These are phyloP conservation scores for Mastomys natalensis DNA, from an alignment of 2,113 vertebrate species.

Conservation along the genomic window DNA sequence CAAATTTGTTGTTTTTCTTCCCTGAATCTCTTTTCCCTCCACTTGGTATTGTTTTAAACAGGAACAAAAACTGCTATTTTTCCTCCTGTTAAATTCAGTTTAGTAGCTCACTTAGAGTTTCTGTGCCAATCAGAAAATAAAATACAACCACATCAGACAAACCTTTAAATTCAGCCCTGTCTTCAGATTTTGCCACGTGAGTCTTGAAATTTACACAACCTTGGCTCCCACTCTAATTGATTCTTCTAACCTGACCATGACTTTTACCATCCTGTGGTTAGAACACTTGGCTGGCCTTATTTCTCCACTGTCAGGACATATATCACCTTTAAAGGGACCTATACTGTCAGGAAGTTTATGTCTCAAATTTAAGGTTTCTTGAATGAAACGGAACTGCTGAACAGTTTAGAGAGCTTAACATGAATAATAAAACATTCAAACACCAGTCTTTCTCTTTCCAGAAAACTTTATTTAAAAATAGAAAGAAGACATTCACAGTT, in stretches of 20 bases:
- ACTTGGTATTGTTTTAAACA: constrained; percentile 77
- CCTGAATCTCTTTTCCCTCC: neutral
- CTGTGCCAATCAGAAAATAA: constrained; percentile 84
- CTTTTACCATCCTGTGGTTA: constrained; percentile 79
- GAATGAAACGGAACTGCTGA: constrained; percentile 71
- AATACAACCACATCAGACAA: constrained; percentile 79
- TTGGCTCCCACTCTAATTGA: constrained; percentile 85
- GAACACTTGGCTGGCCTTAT: constrained; percentile 71
- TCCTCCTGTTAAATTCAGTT: constrained; percentile 66
- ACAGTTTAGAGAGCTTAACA: constrained; percentile 59
- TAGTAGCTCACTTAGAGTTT: constrained; percentile 82
- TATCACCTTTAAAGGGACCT: constrained; percentile 77
- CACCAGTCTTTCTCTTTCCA: neutral
- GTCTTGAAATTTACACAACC: constrained; percentile 87
- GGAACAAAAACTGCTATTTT: constrained; percentile 63
- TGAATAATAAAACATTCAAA: constrained; percentile 67
- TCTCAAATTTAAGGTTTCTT: constrained; percentile 80
- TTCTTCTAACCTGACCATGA: constrained; percentile 85
- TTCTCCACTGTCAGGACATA: constrained; percentile 72
- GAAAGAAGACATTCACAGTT: constrained; percentile 48
- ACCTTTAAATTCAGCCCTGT: constrained; percentile 83
- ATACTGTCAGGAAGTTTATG: constrained; percentile 74
- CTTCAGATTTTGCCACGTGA: constrained; percentile 81
- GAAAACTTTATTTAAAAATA: constrained; percentile 62
- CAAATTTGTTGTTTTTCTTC: constrained; percentile 44